Evolutionary conservation across 2,888 invertebrate genomes (phyloP).

Genomic region (Tyria jacobaeae): DNA sequence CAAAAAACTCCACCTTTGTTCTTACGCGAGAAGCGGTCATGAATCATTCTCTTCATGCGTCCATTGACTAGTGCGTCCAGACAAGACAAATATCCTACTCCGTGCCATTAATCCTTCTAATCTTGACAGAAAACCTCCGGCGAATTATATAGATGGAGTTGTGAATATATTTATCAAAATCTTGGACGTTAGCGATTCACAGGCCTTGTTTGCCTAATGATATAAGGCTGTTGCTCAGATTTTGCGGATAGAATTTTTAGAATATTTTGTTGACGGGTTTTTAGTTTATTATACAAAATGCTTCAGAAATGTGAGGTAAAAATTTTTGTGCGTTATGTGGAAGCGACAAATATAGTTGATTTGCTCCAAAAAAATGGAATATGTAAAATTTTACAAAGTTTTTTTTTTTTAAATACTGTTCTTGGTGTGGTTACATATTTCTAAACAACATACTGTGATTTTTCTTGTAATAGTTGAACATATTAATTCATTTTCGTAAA

Average conservation of each 20-base stretch:
- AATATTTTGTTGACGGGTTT: neutral
- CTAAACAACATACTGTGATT: too few relatives aligned
- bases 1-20: conserved; percentile 40
- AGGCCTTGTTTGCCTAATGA: conserved; percentile 36
- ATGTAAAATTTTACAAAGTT: too few relatives aligned
- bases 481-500: too few relatives aligned
- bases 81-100: conserved; percentile 75
- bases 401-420: too few relatives aligned
- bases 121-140: conserved; percentile 76
- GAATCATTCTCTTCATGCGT: conserved; percentile 48
- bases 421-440: too few relatives aligned
- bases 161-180: conserved; percentile 56
- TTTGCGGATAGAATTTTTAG: neutral
- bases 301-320: too few relatives aligned
- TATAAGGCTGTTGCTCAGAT: conserved; percentile 33
- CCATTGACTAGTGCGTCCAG: conserved; percentile 57
- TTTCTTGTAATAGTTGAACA: too few relatives aligned
- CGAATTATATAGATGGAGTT: conserved; percentile 45
- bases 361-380: too few relatives aligned
- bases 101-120: conserved; percentile 77
- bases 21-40: conserved; percentile 40
- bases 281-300: too few relatives aligned
- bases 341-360: too few relatives aligned
- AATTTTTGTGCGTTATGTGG: too few relatives aligned
- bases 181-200: conserved; percentile 37